Evolutionary conservation across 1,140 invertebrate species (phyloP), one percentile per base, ranked within the genome.

Genomic region (Theocolax elegans): DNA sequence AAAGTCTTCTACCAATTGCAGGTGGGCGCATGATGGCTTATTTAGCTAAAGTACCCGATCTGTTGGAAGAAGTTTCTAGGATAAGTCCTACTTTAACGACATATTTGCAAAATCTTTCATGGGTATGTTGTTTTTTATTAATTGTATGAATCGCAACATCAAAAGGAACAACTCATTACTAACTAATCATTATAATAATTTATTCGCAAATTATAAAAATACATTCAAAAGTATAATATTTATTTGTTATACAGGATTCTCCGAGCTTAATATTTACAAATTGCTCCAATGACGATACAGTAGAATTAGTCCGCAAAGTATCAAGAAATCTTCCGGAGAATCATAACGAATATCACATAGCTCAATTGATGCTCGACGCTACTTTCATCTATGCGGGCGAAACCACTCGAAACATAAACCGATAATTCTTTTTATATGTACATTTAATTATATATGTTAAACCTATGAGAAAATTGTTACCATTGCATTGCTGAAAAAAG

Each of bases 1-100:
- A 86, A 17, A 87, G 90, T 76, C 83, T 95, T 44, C 80, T 95
- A 1, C 86, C 89, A 7, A 88, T 95, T 42, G 91, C 89, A 29
- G 93, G 92, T n/a, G 88, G 90, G 76, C 84, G 93, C 72, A 78
- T 94, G n/a, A 89, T 89, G 76, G 86, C 89, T 40, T 88, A 90
- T 75, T 81, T 94, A 10, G 84, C 88, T 4, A 85, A 85, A 56
- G 87, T 88, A 13, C 85, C 86, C 19, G 83, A 89, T 71, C 85
- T 89, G 27, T 86, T 89, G 19, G 88, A 91, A 59, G 88, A 91
- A 76, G 82, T 94, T 42, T 88, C 91, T 7, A 88, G 89, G 53
- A 87, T 94, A 35, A 91, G 89, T 71, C 90, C 93, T 17, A 82
- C 89, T 10, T 78, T 94, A 0, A 88, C 90, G 12, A 88, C 87